A percentile compares a stretch with the other conserved stretches of the same genome.
phyloP scores from a whole-genome alignment of 1,140 invertebrate genomes.

The Tribolium castaneum region DNA sequence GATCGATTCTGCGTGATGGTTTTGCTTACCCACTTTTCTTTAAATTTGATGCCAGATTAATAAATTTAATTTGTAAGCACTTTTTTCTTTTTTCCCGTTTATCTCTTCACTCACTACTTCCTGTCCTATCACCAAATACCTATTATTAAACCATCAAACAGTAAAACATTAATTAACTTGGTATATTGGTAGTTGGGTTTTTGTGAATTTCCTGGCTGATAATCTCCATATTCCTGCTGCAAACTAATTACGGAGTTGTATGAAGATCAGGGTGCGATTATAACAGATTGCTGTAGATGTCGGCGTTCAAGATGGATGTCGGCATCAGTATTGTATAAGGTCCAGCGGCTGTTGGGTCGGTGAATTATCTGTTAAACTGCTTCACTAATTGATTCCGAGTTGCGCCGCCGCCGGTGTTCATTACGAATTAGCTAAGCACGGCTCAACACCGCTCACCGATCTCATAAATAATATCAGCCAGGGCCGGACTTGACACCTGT shows the following conservation, averaged over 20 bases:
- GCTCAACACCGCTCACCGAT: slow-evolving; percentile 41
- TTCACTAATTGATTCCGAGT: slow-evolving; percentile 53
- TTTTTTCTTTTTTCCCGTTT: not conserved
- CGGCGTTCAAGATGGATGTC: slow-evolving; percentile 27
- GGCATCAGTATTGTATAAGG: slow-evolving; percentile 12
- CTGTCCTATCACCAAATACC: not conserved
- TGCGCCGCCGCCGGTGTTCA: slow-evolving; percentile 50
- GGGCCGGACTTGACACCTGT: slow-evolving; percentile 9
- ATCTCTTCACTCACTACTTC: not conserved
- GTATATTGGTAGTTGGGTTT: not conserved
- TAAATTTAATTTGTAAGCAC: too few relatives aligned
- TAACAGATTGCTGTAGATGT: slow-evolving; percentile 15
- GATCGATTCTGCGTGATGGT: too few relatives aligned
- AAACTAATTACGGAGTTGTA: not conserved
- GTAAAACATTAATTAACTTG: not conserved
- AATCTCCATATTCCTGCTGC: not conserved
- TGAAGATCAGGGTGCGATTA: not conserved
- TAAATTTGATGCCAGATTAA: too few relatives aligned
- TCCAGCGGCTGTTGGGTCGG: slow-evolving; percentile 36
- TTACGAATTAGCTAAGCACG: slow-evolving; percentile 53
- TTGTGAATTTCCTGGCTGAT: not conserved
- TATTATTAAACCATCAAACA: not conserved
- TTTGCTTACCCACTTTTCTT: too few relatives aligned
- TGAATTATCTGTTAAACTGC: slow-evolving; percentile 56
- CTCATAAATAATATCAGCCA: slow-evolving; percentile 43